phyloP scores from a whole-genome alignment of 2,888 invertebrate genomes.

The Coelogynopora nodosa region DNA sequence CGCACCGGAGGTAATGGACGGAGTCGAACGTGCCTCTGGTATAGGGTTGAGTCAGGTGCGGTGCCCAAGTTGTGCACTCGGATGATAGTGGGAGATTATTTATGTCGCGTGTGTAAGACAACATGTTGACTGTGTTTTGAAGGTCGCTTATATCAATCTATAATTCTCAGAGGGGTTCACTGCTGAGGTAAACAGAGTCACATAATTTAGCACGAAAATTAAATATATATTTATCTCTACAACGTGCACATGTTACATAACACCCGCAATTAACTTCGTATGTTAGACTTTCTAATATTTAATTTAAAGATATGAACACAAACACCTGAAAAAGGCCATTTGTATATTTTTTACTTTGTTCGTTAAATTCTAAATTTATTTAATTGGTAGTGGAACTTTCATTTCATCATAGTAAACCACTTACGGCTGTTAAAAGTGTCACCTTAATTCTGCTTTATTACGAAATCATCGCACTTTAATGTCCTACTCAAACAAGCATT shows the following conservation, averaged over 20 bases:
- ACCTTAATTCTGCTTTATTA: too few species aligned
- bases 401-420: background rate
- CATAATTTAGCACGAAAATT: too few species aligned
- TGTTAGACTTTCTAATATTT: too few species aligned
- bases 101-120: background rate
- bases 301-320: too few species aligned
- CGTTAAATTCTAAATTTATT: background rate
- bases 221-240: too few species aligned
- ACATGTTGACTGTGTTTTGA: too few species aligned
- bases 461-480: background rate
- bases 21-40: background rate
- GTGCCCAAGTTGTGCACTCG: background rate
- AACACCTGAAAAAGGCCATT: too few species aligned
- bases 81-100: background rate
- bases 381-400: background rate
- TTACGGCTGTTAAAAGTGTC: background rate
- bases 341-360: background rate
- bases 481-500: background rate
- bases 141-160: too few species aligned
- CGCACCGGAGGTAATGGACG: background rate
- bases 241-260: too few species aligned
- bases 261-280: too few species aligned
- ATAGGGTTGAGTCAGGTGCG: background rate
- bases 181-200: too few species aligned
- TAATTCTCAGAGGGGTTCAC: too few species aligned